Evolutionary conservation across 1,140 invertebrate species (phyloP).

Genomic region (Akabosia matsudoensis): DNA sequence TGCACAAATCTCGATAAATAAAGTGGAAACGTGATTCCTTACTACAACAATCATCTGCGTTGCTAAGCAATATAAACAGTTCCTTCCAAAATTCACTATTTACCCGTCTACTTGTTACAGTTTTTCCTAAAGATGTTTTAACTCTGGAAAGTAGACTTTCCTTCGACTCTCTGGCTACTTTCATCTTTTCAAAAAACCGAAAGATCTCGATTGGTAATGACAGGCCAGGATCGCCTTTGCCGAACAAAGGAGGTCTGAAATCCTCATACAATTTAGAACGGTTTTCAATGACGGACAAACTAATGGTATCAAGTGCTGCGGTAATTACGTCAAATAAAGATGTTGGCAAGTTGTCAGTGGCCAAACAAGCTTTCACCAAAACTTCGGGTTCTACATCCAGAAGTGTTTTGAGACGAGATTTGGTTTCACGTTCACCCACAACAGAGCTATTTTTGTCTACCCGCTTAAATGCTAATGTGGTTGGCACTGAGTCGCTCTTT

Average conservation of each 20-base stretch:
- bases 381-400: not conserved
- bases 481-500: no score
- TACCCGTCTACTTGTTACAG: not conserved
- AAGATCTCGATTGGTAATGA: not conserved
- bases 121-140: not conserved
- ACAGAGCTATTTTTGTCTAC: no score
- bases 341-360: not conserved
- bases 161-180: not conserved
- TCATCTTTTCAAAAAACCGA: not conserved
- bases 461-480: no score
- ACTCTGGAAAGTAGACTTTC: not conserved
- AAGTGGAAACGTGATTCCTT: not conserved
- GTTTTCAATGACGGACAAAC: not conserved
- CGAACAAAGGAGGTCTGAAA: slow-evolving; percentile 2
- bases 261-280: not conserved
- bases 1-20: not conserved
- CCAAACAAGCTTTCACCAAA: not conserved
- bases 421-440: not conserved
- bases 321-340: not conserved
- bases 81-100: not conserved
- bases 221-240: not conserved
- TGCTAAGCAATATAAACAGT: not conserved
- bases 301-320: not conserved
- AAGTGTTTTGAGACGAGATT: not conserved
- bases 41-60: not conserved